phyloP scores from a whole-genome alignment of 2,113 vertebrate species.

The Podilymbus podiceps region DNA sequence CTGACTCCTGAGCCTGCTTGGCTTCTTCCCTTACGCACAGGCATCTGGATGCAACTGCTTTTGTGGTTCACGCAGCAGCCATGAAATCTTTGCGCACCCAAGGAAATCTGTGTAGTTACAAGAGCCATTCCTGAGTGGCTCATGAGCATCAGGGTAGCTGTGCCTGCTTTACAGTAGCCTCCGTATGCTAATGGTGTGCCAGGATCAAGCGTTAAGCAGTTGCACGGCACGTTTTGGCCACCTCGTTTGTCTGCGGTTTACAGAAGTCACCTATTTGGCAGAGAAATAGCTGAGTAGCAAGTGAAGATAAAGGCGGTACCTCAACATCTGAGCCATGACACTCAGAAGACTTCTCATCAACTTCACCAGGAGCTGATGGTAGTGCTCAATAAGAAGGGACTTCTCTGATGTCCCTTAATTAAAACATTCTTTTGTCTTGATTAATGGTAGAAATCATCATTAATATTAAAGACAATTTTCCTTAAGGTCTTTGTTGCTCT shows the following conservation, averaged over 20 bases:
- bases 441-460: background rate
- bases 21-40: background rate
- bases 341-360: background rate
- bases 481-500: background rate
- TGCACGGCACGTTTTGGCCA: background rate
- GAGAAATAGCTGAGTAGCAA: background rate
- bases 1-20: background rate
- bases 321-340: background rate
- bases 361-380: background rate
- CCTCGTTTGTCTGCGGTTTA: background rate
- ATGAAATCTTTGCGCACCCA: background rate
- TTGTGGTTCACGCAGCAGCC: background rate
- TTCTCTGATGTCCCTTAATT: conserved; percentile 10
- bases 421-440: conserved; percentile 13
- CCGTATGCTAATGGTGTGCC: background rate
- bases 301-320: background rate
- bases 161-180: background rate
- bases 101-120: background rate
- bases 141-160: background rate
- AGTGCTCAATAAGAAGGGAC: background rate
- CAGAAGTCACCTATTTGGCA: background rate
- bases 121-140: background rate
- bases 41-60: background rate
- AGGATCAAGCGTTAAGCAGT: background rate
- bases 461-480: background rate